phyloP scores from a whole-genome alignment of 2,113 vertebrate genomes.

The Pelvicachromis taeniatus region DNA sequence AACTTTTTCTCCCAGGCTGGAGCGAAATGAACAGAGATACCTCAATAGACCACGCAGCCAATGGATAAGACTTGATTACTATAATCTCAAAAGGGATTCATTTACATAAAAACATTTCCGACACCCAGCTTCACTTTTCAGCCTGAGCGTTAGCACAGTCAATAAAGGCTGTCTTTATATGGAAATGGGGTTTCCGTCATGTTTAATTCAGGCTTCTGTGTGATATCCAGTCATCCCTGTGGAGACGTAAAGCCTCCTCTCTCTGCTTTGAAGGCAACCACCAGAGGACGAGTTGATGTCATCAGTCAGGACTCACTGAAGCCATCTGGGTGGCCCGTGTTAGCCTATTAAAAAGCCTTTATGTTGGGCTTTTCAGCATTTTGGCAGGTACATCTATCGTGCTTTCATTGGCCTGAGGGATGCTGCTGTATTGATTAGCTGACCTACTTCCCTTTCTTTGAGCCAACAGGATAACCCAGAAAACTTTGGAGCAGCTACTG shows the following conservation, averaged over 20 bases:
- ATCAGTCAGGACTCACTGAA: background rate
- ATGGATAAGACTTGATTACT: background rate
- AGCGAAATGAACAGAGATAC: background rate
- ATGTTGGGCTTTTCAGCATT: background rate
- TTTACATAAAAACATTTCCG: background rate
- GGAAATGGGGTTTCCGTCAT: background rate
- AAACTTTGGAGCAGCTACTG: background rate
- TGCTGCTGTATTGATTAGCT: conserved; percentile 21
- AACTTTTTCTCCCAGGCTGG: background rate
- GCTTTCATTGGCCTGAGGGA: conserved; percentile 1
- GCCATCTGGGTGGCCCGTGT: background rate
- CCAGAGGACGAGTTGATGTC: background rate
- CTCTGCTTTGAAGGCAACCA: background rate
- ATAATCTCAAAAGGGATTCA: background rate
- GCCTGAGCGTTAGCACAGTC: background rate
- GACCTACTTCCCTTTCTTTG: conserved; percentile 20
- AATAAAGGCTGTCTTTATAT: background rate
- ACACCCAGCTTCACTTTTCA: background rate
- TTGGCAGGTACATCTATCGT: conserved; percentile 43
- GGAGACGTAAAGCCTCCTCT: background rate
- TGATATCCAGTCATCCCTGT: background rate
- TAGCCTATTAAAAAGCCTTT: background rate
- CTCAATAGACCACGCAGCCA: background rate
- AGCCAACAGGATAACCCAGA: background rate
- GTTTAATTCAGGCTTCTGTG: background rate